Conservation (phyloP, 2,888 invertebrate genomes). For the Emmelina monodactyla region DNA sequence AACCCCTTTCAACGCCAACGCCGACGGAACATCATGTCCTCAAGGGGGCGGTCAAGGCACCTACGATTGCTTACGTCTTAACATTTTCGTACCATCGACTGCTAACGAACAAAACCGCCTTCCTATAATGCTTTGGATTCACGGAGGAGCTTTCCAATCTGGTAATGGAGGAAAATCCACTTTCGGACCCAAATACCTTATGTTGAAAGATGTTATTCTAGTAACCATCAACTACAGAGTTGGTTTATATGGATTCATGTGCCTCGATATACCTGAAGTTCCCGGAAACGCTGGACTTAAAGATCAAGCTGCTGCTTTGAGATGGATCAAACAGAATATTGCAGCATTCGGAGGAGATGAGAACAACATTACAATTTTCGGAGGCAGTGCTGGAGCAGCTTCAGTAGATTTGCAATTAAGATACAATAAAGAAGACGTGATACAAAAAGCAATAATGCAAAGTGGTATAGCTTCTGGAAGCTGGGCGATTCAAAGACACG, state of each 20-base stretch:
- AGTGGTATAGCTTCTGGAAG: slow-evolving; percentile 25
- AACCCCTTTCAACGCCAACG: slow-evolving; percentile 21
- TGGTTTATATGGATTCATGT: slow-evolving; percentile 20
- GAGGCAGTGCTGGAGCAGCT: slow-evolving; percentile 16
- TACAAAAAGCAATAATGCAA: slow-evolving; percentile 30
- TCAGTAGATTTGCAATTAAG: slow-evolving; percentile 23
- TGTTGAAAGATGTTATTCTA: slow-evolving; percentile 18
- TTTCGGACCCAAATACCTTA: slow-evolving; percentile 18
- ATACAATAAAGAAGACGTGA: slow-evolving; percentile 26
- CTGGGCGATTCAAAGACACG: slow-evolving; percentile 11
- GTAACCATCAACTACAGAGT: slow-evolving; percentile 20
- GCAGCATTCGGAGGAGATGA: slow-evolving; percentile 17
- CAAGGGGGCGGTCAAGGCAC: slow-evolving; percentile 20
- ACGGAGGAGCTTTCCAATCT: slow-evolving; percentile 15
- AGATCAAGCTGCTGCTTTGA: slow-evolving; percentile 16
- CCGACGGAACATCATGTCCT: slow-evolving; percentile 24
- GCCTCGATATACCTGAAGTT: slow-evolving; percentile 17
- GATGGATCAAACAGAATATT: slow-evolving; percentile 18
- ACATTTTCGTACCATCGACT: slow-evolving; percentile 19
- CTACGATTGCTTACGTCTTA: slow-evolving; percentile 23
- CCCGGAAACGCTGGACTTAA: slow-evolving; percentile 19
- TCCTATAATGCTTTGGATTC: slow-evolving; percentile 18
- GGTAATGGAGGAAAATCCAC: slow-evolving; percentile 12
- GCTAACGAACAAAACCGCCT: slow-evolving; percentile 8
- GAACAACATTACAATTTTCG: slow-evolving; percentile 15